Evolutionary conservation across 1,140 invertebrate genomes (phyloP), one percentile per base, ranked within the genome.

Genomic region (Trachymyrmex septentrionalis): DNA sequence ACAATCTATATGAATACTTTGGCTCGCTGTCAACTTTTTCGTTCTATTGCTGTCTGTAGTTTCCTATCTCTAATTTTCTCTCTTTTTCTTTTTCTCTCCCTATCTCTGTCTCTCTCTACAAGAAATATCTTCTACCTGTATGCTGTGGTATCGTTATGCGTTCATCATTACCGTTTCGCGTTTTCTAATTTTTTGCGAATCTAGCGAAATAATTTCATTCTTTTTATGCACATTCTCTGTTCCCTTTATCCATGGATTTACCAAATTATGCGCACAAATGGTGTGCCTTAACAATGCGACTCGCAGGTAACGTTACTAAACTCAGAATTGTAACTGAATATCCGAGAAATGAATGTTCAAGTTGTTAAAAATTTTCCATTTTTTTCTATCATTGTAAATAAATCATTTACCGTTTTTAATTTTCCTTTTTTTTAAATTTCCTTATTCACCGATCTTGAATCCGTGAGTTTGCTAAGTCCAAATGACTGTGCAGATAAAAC

Each of bases 401-500:
- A 69, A 19, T 27, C 21, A 69, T 66, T 38, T 67, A 21, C 5
- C 1, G 10, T n/a, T 44, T 67, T 12, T 24, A 44, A 69, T 69
- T 6, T 69, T 50, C 16, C 66, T 24, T 50, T 21, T n/a, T 44
- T 67, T 12, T 24, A 44, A 69, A 50, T 6, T 69, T 50, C 16
- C 66, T 24, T 27, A 24, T 69, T 69, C n/a, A 44, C n/a, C n/a
- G n/a, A 24, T 27, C 14, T 69, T n/a, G 4, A 67, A 67, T 44
- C n/a, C n/a, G 12, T 14, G 34, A 9, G n/a, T 21, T 67, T 1
- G 14, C 38, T 3, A 16, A 12, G 5, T 6, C 38, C 14, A 69
- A 69, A 69, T 69, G 38, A 48, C 38, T 53, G 72, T 14, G 16
- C 48, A 50, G 85, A 69, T 73, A 55, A 84, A 76, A 88, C 61